These are phyloP conservation scores for Amphilophus citrinellus DNA, from an alignment of 2,113 vertebrate species.

Conservation along the genomic window DNA sequence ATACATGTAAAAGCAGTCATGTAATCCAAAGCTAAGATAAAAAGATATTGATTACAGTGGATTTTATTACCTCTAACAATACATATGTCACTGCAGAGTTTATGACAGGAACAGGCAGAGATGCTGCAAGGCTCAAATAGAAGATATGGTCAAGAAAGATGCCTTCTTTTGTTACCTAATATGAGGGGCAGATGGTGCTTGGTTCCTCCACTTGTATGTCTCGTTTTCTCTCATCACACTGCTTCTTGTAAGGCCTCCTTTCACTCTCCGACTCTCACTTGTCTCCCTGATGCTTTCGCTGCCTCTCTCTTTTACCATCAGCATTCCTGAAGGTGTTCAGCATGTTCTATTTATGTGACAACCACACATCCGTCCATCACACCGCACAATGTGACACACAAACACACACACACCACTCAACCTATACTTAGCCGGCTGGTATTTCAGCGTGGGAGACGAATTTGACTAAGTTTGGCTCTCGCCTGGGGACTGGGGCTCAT, in stretches of 20 bases:
- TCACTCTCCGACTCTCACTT: constrained; percentile 37
- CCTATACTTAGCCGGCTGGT: constrained; percentile 60
- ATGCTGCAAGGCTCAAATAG: neutral
- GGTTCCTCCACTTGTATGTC: neutral
- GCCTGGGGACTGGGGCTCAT: constrained; percentile 18
- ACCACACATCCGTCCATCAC: constrained; percentile 55
- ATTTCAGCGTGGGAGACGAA: constrained; percentile 34
- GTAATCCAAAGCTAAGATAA: neutral
- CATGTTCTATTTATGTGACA: constrained; percentile 72
- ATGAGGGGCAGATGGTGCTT: neutral
- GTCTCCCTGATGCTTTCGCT: constrained; percentile 45
- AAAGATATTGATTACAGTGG: neutral
- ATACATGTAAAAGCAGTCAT: neutral
- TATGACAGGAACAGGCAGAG: neutral
- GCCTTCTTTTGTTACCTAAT: neutral
- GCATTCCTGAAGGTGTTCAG: constrained; percentile 73
- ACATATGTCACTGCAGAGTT: neutral
- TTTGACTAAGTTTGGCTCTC: constrained; percentile 41
- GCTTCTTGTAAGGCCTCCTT: neutral
- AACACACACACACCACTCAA: constrained; percentile 30
- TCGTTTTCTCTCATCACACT: constrained; percentile 25
- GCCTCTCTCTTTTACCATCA: constrained; percentile 48
- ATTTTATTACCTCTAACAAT: neutral
- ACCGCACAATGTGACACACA: constrained; percentile 45
- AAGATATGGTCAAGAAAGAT: neutral